Base-by-base conservation (phyloP, 92 coral and sea anemone species). In the Micromussa lordhowensis region DNA sequence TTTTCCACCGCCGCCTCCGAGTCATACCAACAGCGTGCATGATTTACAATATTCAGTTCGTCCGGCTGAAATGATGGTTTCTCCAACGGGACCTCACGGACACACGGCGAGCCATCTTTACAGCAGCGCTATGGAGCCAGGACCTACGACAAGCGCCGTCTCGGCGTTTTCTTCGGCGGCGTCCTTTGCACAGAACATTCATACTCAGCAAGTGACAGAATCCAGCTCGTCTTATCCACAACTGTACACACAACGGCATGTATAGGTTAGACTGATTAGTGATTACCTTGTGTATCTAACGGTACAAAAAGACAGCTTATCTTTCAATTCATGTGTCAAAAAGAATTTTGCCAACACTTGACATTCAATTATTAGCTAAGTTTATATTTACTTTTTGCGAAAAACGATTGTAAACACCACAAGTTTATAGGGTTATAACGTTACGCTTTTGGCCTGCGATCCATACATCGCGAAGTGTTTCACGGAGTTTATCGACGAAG, bases 231-330 rank as follows among this genome's bases (percentile, higher is more conserved):
- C 94, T 48, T 95, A 95, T 81, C 96, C 98, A 15, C 95, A 90
- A 57, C 91, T 95, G 32, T 95, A 94, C 87, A 95, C 98, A 34
- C 98, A 95, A 83, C 92, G 98, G 87, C 98, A 95, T 90, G 93
- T 94, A 96, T 95, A 89, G 87, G 79, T 72, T 86, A 80, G 78
- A 77, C 81, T 91, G 91, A 85, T 91, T 73, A 73, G 22, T 49
- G 78, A 88, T 90, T 88, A 76, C 86, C 66, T 88, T 94, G 96
- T 95, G 95, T 95, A 93, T 87, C 85, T 89, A 94, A 94, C 92
- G 91, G 94, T 84, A 87, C 87, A 86, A 89, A 68, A 77, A 80
- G 79, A 57, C 92, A 89, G 91, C 93, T 95, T 87, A 85, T 89
- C 95, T 87, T 76, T 84, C 88, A 86, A 95, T 92, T 91, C 95